Evolutionary conservation across 2,797 vertebrate species (phyloP), one percentile per base, ranked within the genome.

Genomic region (Oryzias dopingdopingensis): DNA sequence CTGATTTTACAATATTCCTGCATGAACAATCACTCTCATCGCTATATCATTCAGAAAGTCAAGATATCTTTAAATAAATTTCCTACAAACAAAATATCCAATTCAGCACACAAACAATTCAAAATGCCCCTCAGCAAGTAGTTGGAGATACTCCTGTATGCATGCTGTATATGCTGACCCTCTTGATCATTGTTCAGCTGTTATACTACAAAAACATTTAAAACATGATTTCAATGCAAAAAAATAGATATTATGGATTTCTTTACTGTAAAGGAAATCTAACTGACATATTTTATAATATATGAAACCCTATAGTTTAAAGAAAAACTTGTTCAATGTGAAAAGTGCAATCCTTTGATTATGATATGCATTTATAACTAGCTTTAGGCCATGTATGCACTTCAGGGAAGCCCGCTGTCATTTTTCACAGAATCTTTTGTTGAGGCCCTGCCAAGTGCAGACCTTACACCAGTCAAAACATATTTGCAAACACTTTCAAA

Each of bases 381-480:
- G 4, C 10, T 37, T 10, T 13, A 37, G 32, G 32, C 10, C 70
- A 72, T 18, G 12, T 4, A 41, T 62, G 61, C 56, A 14, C 16
- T 6, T 56, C 65, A 64, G 7, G 46, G 37, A 66, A 45, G 58
- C 56, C 67, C 26, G n/a, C 47, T 67, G 66, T 63, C 29, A 16
- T 47, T 70, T 22, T 67, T 75, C 64, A 72, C 57, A 46, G 49
- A 57, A 42, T 22, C 23, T 18, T 61, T 5, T 65, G 52, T 62
- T 24, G 20, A 72, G 43, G 57, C 59, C 15, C 26, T 40, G 50
- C 56, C 5, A 24, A 72, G 51, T 23, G 26, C 52, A 41, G 43
- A 54, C 50, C 48, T 55, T 52, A 66, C 54, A 65, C 41, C 45
- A 43, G 32, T 65, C 50, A 44, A 53, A 22, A 76, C 47, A 62